phyloP scores from a whole-genome alignment of 2,113 vertebrate genomes.

The Lasiurus borealis region DNA sequence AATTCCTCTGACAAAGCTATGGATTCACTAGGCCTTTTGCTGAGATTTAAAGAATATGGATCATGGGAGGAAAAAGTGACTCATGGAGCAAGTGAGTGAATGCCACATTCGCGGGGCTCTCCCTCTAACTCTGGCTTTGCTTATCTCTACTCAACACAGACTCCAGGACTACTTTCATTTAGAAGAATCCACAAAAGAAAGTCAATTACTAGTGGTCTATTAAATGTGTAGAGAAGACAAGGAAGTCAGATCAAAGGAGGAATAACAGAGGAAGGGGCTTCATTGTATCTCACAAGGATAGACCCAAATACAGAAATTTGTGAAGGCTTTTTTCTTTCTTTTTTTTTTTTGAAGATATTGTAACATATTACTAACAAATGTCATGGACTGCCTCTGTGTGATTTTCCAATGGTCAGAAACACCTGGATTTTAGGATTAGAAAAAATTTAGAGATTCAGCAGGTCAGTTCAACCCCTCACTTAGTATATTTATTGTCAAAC shows the following conservation, averaged over 20 bases:
- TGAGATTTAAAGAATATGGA: neutral
- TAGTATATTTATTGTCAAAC: neutral
- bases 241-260: neutral
- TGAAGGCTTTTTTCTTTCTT: neutral
- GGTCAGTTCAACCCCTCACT: neutral
- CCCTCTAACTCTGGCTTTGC: neutral
- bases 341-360: neutral
- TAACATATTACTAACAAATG: neutral
- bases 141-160: too few species aligned
- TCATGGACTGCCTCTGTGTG: neutral
- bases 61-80: neutral
- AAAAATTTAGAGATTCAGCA: neutral
- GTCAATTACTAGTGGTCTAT: neutral
- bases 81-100: neutral
- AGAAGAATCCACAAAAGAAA: neutral
- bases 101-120: neutral
- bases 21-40: neutral
- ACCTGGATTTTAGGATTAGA: neutral
- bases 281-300: neutral
- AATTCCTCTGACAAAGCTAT: neutral
- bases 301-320: neutral
- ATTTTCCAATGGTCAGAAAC: neutral
- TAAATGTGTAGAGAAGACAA: neutral
- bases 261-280: fast-evolving
- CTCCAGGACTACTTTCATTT: neutral